These are phyloP conservation scores for Saxicola maurus DNA, from an alignment of 2,797 vertebrate species.

Conservation along the genomic window DNA sequence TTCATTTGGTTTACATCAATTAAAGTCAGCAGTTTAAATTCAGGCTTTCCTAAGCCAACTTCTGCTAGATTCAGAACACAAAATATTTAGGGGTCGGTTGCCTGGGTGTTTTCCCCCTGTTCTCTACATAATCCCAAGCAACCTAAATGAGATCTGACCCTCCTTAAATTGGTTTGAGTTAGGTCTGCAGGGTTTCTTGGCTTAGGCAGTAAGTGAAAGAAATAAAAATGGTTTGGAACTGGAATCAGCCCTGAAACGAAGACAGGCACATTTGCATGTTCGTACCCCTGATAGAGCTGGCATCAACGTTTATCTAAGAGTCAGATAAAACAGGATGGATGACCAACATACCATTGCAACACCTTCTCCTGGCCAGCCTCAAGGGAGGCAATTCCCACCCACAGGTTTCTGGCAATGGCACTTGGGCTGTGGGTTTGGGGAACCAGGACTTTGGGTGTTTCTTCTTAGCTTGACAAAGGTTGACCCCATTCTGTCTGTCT, in stretches of 20 bases:
- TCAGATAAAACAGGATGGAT: not conserved
- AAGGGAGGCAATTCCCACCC: not conserved
- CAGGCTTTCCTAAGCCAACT: not conserved
- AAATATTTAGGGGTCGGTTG: not conserved
- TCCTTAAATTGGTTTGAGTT: not conserved
- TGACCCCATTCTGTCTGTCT: constrained; percentile 15
- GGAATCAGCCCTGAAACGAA: not conserved
- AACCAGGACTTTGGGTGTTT: not conserved
- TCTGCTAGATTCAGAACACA: not conserved
- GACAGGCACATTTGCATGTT: not conserved
- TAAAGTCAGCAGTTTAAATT: not conserved
- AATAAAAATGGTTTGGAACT: not conserved
- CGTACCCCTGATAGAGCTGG: not conserved
- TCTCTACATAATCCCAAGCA: not conserved
- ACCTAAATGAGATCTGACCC: not conserved
- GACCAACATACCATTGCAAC: not conserved
- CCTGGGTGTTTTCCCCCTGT: fast-evolving
- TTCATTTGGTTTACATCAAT: not conserved
- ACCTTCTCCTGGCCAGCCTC: not conserved
- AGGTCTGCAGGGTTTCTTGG: not conserved
- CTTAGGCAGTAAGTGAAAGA: not conserved
- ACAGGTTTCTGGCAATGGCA: not conserved
- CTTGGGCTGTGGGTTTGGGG: not conserved
- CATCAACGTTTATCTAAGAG: not conserved
- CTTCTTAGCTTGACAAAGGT: not conserved